Evolutionary conservation across 2,113 vertebrate genomes (phyloP).

Genomic region (Taxidea taxus): DNA sequence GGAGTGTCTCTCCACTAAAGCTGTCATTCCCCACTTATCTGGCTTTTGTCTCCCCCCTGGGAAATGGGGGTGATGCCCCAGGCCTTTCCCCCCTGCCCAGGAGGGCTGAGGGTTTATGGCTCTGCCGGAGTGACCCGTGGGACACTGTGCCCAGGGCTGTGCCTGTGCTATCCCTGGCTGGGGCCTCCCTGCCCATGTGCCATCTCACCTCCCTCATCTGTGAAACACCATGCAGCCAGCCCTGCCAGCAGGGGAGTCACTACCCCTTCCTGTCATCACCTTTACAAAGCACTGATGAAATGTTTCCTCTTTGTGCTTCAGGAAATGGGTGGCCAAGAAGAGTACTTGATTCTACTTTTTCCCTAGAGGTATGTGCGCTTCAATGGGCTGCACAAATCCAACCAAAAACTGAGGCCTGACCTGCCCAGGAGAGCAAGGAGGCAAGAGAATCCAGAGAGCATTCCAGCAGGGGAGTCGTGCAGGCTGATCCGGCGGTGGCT

Average conservation of each 20-base stretch:
- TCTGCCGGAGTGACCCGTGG: background rate
- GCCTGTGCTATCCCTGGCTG: background rate
- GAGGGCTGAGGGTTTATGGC: background rate
- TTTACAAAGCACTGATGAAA: constrained; percentile 27
- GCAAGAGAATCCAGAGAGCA: background rate
- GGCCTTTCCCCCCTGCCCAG: background rate
- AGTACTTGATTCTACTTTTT: constrained; percentile 30
- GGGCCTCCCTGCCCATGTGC: background rate
- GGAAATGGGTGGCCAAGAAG: constrained; percentile 17
- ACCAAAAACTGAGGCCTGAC: background rate
- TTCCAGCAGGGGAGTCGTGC: background rate
- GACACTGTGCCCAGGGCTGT: background rate
- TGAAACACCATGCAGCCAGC: background rate
- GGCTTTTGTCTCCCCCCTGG: background rate
- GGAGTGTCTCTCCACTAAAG: background rate
- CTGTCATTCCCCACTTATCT: background rate
- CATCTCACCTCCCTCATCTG: background rate
- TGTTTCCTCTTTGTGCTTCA: constrained; percentile 44
- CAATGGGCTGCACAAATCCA: background rate
- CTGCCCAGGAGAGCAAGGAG: background rate
- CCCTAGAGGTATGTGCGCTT: background rate
- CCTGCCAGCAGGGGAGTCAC: background rate
- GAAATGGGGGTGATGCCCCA: background rate
- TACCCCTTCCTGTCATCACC: constrained; percentile 35
- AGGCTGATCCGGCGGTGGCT: background rate